phyloP scores from a whole-genome alignment of 2,797 vertebrate species.

The Chromis chromis region DNA sequence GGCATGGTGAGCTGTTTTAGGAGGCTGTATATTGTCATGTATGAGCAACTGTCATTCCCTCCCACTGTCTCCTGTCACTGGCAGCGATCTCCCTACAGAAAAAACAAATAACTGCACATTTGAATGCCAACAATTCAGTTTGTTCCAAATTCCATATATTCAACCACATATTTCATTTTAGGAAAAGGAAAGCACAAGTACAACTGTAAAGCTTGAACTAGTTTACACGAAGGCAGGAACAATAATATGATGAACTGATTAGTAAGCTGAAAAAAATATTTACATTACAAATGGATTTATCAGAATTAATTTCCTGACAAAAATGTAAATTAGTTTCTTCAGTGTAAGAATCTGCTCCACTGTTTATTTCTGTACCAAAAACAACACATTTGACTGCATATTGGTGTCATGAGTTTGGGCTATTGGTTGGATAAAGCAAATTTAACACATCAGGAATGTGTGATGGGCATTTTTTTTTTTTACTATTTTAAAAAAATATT shows the following conservation, averaged over 20 bases:
- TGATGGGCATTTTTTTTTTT: no score
- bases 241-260: no score
- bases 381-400: neutral
- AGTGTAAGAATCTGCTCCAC: no score
- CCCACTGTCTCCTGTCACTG: constrained; percentile 41
- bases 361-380: no score
- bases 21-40: constrained; percentile 71
- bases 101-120: constrained; percentile 20
- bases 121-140: constrained; percentile 1
- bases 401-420: no score
- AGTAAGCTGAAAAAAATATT: no score
- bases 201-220: no score
- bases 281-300: no score
- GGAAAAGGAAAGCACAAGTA: neutral
- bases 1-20: constrained; percentile 43
- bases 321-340: no score
- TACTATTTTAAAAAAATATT: no score
- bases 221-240: no score
- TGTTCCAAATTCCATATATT: constrained; percentile 19
- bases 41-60: constrained; percentile 60
- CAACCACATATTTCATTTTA: neutral
- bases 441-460: neutral
- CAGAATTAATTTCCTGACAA: no score
- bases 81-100: constrained; percentile 6
- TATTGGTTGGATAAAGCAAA: neutral